These are phyloP conservation scores for Calyptommatus sinebrachiatus DNA, from an alignment of 2,113 vertebrate genomes.

Conservation along the genomic window DNA sequence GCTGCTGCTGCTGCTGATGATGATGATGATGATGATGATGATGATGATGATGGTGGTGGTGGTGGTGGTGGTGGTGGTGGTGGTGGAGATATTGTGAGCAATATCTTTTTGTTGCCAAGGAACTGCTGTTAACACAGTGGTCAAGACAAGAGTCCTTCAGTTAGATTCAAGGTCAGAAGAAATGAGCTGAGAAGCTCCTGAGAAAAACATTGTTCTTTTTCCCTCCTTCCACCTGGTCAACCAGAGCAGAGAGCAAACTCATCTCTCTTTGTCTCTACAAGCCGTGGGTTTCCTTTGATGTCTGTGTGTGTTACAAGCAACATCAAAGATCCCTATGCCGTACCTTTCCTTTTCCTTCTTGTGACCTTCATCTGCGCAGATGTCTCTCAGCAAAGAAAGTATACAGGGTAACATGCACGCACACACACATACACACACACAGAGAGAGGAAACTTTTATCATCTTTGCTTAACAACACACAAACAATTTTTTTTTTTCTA, in stretches of 20 bases:
- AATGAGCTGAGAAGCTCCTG: not conserved
- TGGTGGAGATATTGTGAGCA: no score
- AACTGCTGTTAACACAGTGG: not conserved
- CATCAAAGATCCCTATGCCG: rapidly evolving
- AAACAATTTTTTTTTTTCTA: not conserved
- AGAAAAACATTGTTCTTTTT: slow-evolving; percentile 1
- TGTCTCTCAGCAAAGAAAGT: not conserved
- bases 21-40: not conserved
- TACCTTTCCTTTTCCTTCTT: not conserved
- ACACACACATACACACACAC: no score
- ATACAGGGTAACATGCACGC: no score
- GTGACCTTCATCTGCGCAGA: not conserved
- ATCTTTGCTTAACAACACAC: not conserved
- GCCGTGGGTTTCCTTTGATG: not conserved
- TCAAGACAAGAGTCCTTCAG: not conserved
- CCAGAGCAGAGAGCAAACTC: slow-evolving; percentile 4
- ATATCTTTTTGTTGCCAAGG: rapidly evolving
- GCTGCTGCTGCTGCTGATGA: no score
- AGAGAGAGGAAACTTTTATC: not conserved
- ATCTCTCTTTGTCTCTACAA: slow-evolving; percentile 19
- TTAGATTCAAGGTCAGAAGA: slow-evolving; percentile 6
- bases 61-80: no score
- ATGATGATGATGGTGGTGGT: not conserved
- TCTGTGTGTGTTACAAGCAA: not conserved
- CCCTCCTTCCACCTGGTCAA: slow-evolving; percentile 36